Conservation (phyloP, 2,113 vertebrate genomes). For the Neotoma lepida region DNA sequence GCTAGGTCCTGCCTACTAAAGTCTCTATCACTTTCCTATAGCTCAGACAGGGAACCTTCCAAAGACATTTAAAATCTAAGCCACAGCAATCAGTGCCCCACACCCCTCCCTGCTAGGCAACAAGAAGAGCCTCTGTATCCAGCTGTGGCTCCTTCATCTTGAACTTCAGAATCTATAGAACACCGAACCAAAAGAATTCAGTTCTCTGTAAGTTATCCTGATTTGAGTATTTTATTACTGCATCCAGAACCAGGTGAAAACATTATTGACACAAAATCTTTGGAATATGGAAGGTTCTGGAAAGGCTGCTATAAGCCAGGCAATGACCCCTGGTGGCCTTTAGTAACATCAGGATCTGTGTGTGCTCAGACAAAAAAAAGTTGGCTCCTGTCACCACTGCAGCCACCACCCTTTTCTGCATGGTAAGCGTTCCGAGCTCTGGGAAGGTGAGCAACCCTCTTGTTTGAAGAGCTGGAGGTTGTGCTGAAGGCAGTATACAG, state of each 20-base stretch:
- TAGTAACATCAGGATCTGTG: not conserved
- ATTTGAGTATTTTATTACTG: not conserved
- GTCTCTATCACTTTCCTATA: not conserved
- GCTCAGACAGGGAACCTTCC: not conserved
- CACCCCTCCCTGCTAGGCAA: not conserved
- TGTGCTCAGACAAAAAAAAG: not conserved
- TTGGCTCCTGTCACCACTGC: not conserved
- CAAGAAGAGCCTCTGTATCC: not conserved
- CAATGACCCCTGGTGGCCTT: not conserved
- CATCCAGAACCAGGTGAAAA: not conserved
- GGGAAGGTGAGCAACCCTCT: not conserved
- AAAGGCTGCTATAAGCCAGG: not conserved
- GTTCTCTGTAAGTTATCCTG: not conserved
- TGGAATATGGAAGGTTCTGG: not conserved
- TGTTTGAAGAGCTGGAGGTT: not conserved
- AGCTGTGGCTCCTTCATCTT: not conserved
- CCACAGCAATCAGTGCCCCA: not conserved
- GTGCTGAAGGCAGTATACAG: not conserved
- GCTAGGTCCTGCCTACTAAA: not conserved
- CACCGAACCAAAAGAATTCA: not conserved
- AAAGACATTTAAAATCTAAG: not conserved
- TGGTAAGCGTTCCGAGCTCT: not conserved
- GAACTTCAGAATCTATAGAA: not conserved
- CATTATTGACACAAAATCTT: not conserved
- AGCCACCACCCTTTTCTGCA: not conserved